These are phyloP conservation scores for Anoplophora glabripennis DNA, from an alignment of 1,140 invertebrate species.

Conservation along the genomic window DNA sequence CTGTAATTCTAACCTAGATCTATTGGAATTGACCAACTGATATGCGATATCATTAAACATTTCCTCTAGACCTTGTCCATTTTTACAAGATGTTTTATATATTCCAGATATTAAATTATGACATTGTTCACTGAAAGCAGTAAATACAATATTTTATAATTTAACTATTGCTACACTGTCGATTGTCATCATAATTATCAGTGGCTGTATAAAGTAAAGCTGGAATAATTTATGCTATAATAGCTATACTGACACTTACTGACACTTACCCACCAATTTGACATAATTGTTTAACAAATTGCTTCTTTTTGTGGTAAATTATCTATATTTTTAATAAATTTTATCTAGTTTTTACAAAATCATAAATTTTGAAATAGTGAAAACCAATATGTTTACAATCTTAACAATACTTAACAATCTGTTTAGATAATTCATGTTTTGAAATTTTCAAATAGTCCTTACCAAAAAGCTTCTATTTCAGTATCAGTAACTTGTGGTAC, in stretches of 20 bases:
- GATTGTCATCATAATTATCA: too few relatives aligned
- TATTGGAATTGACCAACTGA: slow-evolving; percentile 72
- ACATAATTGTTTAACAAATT: too few relatives aligned
- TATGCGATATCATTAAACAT: slow-evolving; percentile 87
- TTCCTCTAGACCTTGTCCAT: slow-evolving; percentile 79
- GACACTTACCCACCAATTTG: too few relatives aligned
- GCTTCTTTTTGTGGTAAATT: too few relatives aligned
- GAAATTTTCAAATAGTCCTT: slow-evolving; percentile 29
- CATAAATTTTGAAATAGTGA: not conserved
- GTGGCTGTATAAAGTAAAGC: too few relatives aligned
- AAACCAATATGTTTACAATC: slow-evolving; percentile 2
- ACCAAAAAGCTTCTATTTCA: slow-evolving; percentile 90
- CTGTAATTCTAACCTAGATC: slow-evolving; percentile 79
- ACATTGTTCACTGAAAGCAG: slow-evolving; percentile 77
- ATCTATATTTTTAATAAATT: too few relatives aligned
- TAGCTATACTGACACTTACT: too few relatives aligned
- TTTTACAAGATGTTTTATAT: slow-evolving; percentile 90
- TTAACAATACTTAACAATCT: not conserved
- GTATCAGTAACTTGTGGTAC: slow-evolving; percentile 77
- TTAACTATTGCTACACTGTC: too few relatives aligned
- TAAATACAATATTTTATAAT: too few relatives aligned
- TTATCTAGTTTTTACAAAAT: too few relatives aligned
- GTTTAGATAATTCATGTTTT: too few relatives aligned
- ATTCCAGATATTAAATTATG: slow-evolving; percentile 84
- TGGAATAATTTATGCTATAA: too few relatives aligned